These are phyloP conservation scores for Galerucella nymphaeae DNA, from an alignment of 2,888 invertebrate genomes.

Conservation along the genomic window DNA sequence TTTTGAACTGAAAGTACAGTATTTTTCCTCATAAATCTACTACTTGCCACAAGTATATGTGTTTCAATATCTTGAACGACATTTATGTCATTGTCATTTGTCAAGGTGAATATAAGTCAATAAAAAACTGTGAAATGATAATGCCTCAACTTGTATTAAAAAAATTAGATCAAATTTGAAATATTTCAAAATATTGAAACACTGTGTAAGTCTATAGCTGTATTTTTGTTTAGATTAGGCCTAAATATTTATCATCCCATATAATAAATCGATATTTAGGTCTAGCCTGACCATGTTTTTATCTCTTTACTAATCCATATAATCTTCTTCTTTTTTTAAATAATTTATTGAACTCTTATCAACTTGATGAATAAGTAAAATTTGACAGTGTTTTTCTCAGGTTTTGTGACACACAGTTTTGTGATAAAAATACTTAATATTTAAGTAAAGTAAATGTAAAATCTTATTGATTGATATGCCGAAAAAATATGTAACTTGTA, in stretches of 20 bases:
- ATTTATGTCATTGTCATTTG: no score
- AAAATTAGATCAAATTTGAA: neutral
- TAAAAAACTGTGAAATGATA: no score
- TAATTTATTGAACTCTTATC: slow-evolving; percentile 40
- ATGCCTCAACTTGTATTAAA: neutral
- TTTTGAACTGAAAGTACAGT: neutral
- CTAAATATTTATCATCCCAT: neutral
- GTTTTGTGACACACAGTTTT: slow-evolving; percentile 54
- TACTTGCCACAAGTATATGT: neutral
- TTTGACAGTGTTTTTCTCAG: slow-evolving; percentile 48
- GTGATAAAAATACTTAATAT: slow-evolving; percentile 64
- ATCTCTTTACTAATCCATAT: slow-evolving; percentile 23
- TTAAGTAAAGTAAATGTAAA: slow-evolving; percentile 59
- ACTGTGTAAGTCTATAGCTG: neutral
- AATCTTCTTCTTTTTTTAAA: slow-evolving; percentile 38
- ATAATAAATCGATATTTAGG: neutral
- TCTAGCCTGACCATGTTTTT: neutral
- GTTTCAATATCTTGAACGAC: neutral
- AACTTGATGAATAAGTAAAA: slow-evolving; percentile 38
- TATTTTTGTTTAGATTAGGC: neutral
- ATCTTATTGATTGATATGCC: slow-evolving; percentile 47
- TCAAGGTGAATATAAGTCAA: no score
- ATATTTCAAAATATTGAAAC: slow-evolving; percentile 2
- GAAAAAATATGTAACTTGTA: slow-evolving; percentile 9
- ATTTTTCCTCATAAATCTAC: neutral